These are phyloP conservation scores for Lapara coniferarum DNA, from an alignment of 2,888 invertebrate genomes.

Conservation along the genomic window DNA sequence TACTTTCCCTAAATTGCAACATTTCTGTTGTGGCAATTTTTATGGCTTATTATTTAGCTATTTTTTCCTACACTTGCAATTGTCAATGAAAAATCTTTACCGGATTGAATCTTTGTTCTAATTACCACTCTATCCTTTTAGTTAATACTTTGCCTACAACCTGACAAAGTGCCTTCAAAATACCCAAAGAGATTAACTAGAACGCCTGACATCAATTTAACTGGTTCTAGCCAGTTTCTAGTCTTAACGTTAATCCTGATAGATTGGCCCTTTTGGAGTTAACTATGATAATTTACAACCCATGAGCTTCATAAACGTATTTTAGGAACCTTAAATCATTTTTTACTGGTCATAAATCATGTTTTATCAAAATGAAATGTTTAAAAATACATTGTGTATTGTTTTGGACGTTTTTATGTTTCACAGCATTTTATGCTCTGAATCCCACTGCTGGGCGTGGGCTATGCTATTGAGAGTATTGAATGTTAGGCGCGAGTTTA, in stretches of 20 bases:
- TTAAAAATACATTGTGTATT: no score
- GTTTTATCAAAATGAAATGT: no score
- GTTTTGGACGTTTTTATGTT: no score
- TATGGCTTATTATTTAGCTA: no score
- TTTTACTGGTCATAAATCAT: no score
- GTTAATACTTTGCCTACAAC: not conserved
- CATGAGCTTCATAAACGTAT: not conserved
- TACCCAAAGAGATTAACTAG: constrained; percentile 3
- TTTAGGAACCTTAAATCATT: not conserved
- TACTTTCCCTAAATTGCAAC: not conserved
- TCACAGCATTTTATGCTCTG: no score
- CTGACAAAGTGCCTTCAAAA: not conserved
- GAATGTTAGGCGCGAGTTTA: no score
- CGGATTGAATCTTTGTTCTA: no score
- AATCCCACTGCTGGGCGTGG: no score
- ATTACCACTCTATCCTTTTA: not conserved
- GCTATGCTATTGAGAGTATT: no score
- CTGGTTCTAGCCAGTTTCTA: not conserved
- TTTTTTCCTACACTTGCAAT: no score
- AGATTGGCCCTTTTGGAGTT: constrained; percentile 2
- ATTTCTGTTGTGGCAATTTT: not conserved
- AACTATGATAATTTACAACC: not conserved
- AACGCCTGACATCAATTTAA: not conserved
- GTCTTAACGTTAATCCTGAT: constrained; percentile 14
- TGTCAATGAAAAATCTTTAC: no score